Evolutionary conservation across 2,113 vertebrate species (phyloP), one percentile per base, ranked within the genome.

Genomic region (Corynorhinus townsendii): DNA sequence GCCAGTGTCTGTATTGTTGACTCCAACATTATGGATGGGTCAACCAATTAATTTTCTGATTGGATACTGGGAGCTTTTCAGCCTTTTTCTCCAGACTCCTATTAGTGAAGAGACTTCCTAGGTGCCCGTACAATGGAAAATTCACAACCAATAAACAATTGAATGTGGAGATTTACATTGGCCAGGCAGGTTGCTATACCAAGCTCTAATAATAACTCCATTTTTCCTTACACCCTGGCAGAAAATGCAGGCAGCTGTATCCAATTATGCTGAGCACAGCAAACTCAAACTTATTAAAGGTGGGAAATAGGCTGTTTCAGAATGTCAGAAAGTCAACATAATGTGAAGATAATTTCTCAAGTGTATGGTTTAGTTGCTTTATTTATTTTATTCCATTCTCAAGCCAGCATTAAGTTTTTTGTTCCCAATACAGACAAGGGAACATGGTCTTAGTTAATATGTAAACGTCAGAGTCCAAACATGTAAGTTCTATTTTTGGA

Each of bases 261-360:
- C 95, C 96, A 96, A 96, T 97, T 97, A 97, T 96, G 97, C 97
- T 97, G 97, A 97, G 96, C 26, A 71, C 97, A 97, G 97, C 95
- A 97, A 97, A 96, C 80, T 95, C 84, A 94, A 87, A 95, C 92
- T 97, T 97, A 97, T 97, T 97, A 97, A 94, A 97, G 95, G 93
- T 96, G 96, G 47, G 89, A 97, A 97, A 95, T 47, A 56, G 75
- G 66, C 92, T 87, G 75, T 92, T 97, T 96, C 80, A 69, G 96
- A 86, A 95, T 93, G 66, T 95, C 76, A 91, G 96, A 96, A 96
- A 86, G 59, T 96, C 89, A 90, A 96, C 81, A 89, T 95, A 96
- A 97, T 84, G 33, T 91, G 59, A 96, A 86, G 79, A 89, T 95
- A 96, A 97, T 96, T 97, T 97, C 94, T 97, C 97, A 96, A 95